phyloP scores from a whole-genome alignment of 2,888 invertebrate genomes.

The Drosophila nigritarsus region DNA sequence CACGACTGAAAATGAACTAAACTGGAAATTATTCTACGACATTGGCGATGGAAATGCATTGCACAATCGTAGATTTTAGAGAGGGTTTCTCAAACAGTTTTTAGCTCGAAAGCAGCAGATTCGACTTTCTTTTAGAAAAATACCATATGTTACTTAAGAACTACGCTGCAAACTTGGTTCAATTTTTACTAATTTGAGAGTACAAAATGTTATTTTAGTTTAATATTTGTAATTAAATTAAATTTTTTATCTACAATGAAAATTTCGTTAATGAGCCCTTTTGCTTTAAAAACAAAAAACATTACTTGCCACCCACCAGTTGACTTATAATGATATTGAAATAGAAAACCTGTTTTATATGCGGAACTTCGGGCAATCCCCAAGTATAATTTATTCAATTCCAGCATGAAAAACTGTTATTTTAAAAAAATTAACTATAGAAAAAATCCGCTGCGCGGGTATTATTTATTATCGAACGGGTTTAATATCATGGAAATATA shows the following conservation, averaged over 20 bases:
- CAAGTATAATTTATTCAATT: conserved; percentile 17
- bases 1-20: conserved; percentile 52
- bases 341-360: conserved; percentile 51
- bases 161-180: background rate
- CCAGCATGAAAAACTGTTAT: conserved; percentile 2
- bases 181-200: background rate
- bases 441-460: background rate
- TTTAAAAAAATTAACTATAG: background rate
- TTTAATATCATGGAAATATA: conserved; percentile 48
- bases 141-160: background rate
- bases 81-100: conserved; percentile 33
- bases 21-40: conserved; percentile 22
- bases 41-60: background rate
- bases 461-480: conserved; percentile 42
- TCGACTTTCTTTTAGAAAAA: background rate
- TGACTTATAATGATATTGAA: background rate
- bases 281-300: conserved; percentile 9
- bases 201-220: background rate
- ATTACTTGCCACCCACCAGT: conserved; percentile 9
- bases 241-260: background rate
- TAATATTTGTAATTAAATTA: background rate
- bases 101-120: background rate
- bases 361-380: conserved; percentile 23
- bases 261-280: background rate
- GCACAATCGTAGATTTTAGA: conserved; percentile 1